Evolutionary conservation across 2,113 vertebrate species (phyloP).

Genomic region (Odocoileus hemionus): DNA sequence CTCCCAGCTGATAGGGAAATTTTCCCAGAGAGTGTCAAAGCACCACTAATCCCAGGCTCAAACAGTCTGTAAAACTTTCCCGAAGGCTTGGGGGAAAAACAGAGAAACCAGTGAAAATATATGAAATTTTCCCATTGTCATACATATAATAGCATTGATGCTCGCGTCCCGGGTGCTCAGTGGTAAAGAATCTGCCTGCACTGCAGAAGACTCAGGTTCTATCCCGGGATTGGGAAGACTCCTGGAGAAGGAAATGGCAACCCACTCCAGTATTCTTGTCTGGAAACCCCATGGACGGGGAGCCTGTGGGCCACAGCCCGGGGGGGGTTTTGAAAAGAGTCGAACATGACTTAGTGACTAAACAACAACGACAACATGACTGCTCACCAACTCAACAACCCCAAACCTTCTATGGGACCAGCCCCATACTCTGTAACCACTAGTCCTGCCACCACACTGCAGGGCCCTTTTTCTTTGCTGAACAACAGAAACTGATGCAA

Average conservation of each 20-base stretch:
- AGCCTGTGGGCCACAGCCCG: not conserved
- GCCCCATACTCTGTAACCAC: rapidly evolving
- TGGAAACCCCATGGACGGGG: not conserved
- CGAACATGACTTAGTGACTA: not conserved
- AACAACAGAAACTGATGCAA: not conserved
- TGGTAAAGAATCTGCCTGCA: not conserved
- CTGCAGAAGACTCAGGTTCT: not conserved
- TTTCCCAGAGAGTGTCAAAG: not conserved
- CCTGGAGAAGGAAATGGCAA: not conserved
- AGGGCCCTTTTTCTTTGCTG: not conserved
- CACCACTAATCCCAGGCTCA: not conserved
- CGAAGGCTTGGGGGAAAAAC: not conserved
- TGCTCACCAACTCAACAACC: not conserved
- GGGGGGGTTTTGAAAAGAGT: not conserved
- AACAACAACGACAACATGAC: not conserved
- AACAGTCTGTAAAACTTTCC: not conserved
- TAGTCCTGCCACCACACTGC: not conserved
- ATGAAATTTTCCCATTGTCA: not conserved
- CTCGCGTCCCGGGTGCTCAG: not conserved
- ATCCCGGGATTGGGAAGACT: not conserved
- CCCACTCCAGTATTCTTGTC: not conserved
- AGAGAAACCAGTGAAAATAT: not conserved
- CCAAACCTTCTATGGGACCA: not conserved
- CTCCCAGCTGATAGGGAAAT: not conserved
- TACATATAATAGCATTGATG: not conserved